Base-by-base conservation (phyloP, 2,888 invertebrate genomes). In the Parapristionchus giblindavisi region DNA sequence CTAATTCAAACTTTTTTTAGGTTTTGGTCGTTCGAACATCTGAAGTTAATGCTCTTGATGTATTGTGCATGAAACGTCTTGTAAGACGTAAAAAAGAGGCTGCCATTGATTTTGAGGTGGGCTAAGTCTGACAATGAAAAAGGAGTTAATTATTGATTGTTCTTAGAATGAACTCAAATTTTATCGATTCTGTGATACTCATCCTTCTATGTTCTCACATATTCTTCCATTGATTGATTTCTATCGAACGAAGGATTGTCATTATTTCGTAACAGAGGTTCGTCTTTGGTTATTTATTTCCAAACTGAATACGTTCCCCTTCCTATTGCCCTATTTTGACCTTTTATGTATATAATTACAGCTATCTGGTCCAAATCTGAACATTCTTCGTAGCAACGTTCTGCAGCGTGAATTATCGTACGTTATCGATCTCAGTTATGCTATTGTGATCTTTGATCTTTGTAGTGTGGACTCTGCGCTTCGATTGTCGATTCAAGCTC, bases 391-490 rank as follows among this genome's bases (percentile, higher is more conserved):
- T 8, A 66, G 66, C 66, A 66, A 66, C 32, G n/a, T 66, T 24
- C 43, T 66, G 32, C 48, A 66, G 66, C 27, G 66, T 17, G 66
- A 66, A 51, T 66, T 66, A 48, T 51, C 48, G 66, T 66, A 3
- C 11, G 66, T 66, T 21, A 6, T n/a, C 8, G 17, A 21, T 21
- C 43, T 51, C 43, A 4, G 21, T 21, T 43, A 14, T 27, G 5
- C n/a, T n/a, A n/a, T n/a, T n/a, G n/a, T 66, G 51, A 66, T 66
- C 51, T 43, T 43, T 48, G 66, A 66, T 63, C 63, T 63, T n/a
- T n/a, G n/a, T n/a, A 66, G 66, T 32, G 29, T 66, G 32, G 66
- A 66, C 34, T 51, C 48, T 29, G 48, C 66, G 4, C 27, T 66
- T 43, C 66, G 66, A n/a, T n/a, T 66, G 11, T 29, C 48, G 21